Evolutionary conservation across 2,113 vertebrate genomes (phyloP), one percentile per base, ranked within the genome.

Genomic region (Dolichotis patagonum): DNA sequence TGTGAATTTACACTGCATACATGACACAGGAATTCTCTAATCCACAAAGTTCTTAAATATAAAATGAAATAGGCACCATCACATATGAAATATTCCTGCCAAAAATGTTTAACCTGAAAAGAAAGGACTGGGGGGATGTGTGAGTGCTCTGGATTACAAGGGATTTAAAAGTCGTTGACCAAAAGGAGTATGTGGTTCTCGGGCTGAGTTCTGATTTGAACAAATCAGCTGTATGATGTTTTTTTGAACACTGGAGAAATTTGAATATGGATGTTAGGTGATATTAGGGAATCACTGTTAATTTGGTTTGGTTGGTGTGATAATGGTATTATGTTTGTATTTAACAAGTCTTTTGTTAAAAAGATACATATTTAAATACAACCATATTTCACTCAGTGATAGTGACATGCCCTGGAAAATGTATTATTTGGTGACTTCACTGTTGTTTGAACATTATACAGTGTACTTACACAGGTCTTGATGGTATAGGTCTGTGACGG

Each of bases 91-190:
- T 75, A 81, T 85, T 91, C 56, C 43, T 92, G 82, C 77, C 38
- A 88, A 90, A 94, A 90, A 92, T 19, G 5, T 78, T 90, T 94
- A 91, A 91, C 24, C 19, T 95, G 81, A 86, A 94, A 94, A 95
- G 46, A 78, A 95, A 96, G 32, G 38, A 60, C 60, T 32, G 30
- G 13, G 7, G 28, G 52, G n/a, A 58, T 26, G 24, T 28, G 43
- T 16, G 43, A 41, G 4, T 62, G 41, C 75, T 89, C 62, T 77
- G 13, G 4, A 78, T 77, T 88, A 86, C 86, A 77, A 95, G 14
- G 17, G 17, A 78, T 82, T 96, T 91, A 92, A 94, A 73, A 95
- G 30, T 60, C 63, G 84, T 85, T 12, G 71, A 88, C 14, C 41
- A 85, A 96, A 95, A 83, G 22, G 77, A 85, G 19, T 69, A 60